phyloP scores from a whole-genome alignment of 2,888 invertebrate species.

The Brassicogethes aeneus region DNA sequence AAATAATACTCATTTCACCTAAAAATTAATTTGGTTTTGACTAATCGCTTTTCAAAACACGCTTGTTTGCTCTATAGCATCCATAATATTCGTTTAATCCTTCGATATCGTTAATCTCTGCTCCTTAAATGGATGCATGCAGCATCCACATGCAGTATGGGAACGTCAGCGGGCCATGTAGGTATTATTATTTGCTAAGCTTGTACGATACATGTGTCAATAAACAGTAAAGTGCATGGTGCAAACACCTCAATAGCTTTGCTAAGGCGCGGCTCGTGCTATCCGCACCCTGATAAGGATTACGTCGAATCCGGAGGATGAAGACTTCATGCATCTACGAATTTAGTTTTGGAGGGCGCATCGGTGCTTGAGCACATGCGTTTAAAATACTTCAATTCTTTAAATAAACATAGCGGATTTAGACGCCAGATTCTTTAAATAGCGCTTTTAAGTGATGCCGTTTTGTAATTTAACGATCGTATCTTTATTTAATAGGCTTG shows the following conservation, averaged over 20 bases:
- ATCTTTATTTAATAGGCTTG: too few species aligned
- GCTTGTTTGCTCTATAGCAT: too few species aligned
- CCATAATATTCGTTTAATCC: neutral
- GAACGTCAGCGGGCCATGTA: conserved; percentile 7
- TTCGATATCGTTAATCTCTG: neutral
- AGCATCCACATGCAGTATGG: neutral
- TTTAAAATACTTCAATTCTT: too few species aligned
- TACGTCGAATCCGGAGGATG: conserved; percentile 16
- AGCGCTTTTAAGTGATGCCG: too few species aligned
- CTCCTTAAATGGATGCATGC: neutral
- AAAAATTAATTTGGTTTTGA: too few species aligned
- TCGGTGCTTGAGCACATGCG: too few species aligned
- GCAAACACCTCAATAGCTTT: conserved; percentile 21
- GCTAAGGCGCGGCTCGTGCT: conserved; percentile 30
- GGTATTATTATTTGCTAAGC: conserved; percentile 24
- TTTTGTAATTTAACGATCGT: too few species aligned
- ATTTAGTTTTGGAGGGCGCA: too few species aligned
- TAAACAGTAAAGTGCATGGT: conserved; percentile 26
- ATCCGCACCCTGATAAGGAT: conserved; percentile 26
- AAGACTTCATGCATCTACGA: neutral
- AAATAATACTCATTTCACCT: too few species aligned
- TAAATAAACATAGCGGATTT: too few species aligned
- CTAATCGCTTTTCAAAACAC: too few species aligned
- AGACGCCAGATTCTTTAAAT: too few species aligned
- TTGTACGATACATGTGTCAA: conserved; percentile 24